Conservation (phyloP, 2,113 vertebrate species). For the Anarrhichthys ocellatus region DNA sequence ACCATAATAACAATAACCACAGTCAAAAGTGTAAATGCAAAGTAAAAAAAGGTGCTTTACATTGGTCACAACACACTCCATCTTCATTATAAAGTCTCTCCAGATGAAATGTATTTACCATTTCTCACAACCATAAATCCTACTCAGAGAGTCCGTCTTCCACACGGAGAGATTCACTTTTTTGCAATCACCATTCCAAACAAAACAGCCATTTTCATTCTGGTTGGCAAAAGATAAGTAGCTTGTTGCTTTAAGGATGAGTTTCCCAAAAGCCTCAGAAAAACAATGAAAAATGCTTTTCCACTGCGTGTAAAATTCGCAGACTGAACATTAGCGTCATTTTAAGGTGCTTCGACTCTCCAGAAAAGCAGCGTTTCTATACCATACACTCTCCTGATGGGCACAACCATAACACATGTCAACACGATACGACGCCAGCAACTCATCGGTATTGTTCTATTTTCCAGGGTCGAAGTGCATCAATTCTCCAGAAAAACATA, state of each 20-base stretch:
- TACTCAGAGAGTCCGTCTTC: background rate
- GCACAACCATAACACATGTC: background rate
- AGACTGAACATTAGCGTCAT: background rate
- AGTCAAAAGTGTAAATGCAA: background rate
- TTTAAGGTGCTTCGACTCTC: background rate
- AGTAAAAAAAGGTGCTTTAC: background rate
- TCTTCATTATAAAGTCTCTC: background rate
- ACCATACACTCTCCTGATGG: background rate
- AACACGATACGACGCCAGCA: background rate
- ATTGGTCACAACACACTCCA: background rate
- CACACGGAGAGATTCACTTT: background rate
- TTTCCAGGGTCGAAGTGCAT: background rate
- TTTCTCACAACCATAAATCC: background rate
- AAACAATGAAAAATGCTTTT: too few relatives aligned
- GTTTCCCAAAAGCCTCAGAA: background rate
- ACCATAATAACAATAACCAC: background rate
- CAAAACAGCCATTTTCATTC: background rate
- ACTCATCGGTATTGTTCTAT: background rate
- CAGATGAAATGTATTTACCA: background rate
- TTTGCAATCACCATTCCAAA: too few relatives aligned
- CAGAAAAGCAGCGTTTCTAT: background rate
- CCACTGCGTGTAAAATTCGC: too few relatives aligned
- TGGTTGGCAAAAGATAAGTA: background rate
- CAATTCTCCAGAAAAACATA: background rate
- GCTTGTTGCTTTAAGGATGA: background rate